Evolutionary conservation across 2,888 invertebrate genomes (phyloP).

Genomic region (Subacronicta megacephala): DNA sequence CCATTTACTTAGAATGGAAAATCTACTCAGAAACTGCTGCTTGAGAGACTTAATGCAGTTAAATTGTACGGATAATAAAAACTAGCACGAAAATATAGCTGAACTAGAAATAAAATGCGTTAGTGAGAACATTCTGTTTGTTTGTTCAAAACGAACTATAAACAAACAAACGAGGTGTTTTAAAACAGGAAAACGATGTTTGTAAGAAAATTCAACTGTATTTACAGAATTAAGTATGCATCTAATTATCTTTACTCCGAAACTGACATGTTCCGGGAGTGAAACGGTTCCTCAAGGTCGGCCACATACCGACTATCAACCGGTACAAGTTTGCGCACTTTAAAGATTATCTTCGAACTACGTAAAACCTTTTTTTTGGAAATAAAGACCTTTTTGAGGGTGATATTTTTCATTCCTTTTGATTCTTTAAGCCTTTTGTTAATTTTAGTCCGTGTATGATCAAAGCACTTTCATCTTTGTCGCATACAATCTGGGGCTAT

Average conservation of each 20-base stretch:
- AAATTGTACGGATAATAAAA: conserved; percentile 4
- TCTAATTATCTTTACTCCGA: conserved; percentile 1
- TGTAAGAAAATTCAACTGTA: conserved; percentile 7
- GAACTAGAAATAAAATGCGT: not conserved
- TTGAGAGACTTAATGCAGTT: conserved; percentile 4
- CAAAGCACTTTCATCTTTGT: conserved; percentile 2
- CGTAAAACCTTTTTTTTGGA: not conserved
- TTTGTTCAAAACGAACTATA: conserved; percentile 10
- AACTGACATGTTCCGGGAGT: conserved; percentile 10
- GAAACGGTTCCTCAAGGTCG: conserved; percentile 22
- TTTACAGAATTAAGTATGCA: not conserved
- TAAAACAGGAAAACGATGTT: conserved; percentile 21
- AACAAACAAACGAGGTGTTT: conserved; percentile 11
- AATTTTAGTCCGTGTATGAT: conserved; percentile 1
- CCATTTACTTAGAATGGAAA: conserved; percentile 34
- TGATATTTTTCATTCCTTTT: conserved; percentile 5
- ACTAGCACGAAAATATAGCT: conserved; percentile 5
- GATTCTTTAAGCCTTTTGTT: conserved; percentile 9
- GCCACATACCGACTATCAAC: conserved; percentile 15
- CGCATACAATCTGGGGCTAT: not conserved
- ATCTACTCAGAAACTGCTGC: conserved; percentile 9
- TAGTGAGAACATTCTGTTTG: not conserved
- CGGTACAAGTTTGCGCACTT: conserved; percentile 9
- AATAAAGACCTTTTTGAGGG: not conserved
- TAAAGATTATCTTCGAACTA: conserved; percentile 3